A percentile compares a stretch with the other conserved stretches of the same genome.
These are phyloP conservation scores for Mythimna loreyi DNA, from an alignment of 2,888 invertebrate genomes.

Conservation along the genomic window DNA sequence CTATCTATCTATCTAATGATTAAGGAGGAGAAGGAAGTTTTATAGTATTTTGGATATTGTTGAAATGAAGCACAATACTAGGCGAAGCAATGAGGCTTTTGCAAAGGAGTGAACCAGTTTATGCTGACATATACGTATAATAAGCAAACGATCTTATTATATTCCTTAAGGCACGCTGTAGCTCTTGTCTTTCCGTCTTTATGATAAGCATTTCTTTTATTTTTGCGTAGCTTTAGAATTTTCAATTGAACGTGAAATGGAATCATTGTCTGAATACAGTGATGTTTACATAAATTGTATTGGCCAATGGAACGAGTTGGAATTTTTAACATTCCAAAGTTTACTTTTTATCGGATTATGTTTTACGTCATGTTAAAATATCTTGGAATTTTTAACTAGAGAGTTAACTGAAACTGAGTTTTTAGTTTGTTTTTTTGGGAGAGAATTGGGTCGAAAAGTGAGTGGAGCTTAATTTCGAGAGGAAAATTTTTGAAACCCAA, in stretches of 20 bases:
- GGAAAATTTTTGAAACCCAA: slow-evolving; percentile 11
- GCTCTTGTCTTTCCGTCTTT: not conserved
- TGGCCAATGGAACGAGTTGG: not conserved
- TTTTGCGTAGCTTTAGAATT: not conserved
- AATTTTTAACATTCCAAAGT: slow-evolving; percentile 7
- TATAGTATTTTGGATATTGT: not conserved
- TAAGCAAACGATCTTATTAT: not conserved
- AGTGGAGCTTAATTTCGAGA: slow-evolving; percentile 10
- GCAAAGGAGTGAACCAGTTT: not conserved
- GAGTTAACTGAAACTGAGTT: no score
- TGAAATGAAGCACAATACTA: not conserved
- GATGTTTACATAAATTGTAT: slow-evolving; percentile 1
- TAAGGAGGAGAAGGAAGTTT: not conserved
- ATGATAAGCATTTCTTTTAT: not conserved
- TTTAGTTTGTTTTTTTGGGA: no score
- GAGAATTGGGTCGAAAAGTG: not conserved
- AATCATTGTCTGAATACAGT: slow-evolving; percentile 3
- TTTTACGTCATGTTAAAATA: not conserved
- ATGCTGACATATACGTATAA: not conserved
- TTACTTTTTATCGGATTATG: slow-evolving; percentile 4
- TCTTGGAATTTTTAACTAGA: not conserved
- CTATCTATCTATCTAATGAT: no score
- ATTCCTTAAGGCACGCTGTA: no score
- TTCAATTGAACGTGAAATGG: not conserved
- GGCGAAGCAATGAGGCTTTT: no score